Conservation (phyloP, 2,113 vertebrate genomes). For the Epinephelus fuscoguttatus region DNA sequence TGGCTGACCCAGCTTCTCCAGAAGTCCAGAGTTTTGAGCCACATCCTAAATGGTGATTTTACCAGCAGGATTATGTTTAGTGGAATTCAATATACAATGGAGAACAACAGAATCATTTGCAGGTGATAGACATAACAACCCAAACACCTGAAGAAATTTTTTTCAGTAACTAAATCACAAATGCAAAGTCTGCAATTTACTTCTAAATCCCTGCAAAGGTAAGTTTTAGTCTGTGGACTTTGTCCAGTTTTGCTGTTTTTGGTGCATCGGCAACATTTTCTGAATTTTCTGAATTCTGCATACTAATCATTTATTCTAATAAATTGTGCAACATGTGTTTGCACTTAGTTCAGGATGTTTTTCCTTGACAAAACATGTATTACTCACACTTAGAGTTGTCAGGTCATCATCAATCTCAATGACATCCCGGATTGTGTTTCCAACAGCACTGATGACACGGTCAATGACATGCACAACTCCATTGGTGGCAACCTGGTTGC, state of each 20-base stretch:
- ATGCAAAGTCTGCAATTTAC: background rate
- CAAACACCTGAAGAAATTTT: background rate
- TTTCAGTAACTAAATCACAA: background rate
- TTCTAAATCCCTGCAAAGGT: background rate
- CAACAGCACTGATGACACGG: conserved; percentile 91
- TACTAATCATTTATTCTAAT: background rate
- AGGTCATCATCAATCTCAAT: conserved; percentile 92
- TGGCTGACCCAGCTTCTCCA: conserved; percentile 88
- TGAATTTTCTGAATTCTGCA: background rate
- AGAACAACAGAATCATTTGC: background rate
- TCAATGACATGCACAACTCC: conserved; percentile 97
- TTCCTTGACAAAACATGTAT: background rate
- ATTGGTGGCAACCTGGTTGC: conserved; percentile 97
- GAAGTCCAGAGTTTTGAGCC: conserved; percentile 84
- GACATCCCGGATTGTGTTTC: conserved; percentile 90
- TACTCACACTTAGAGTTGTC: conserved; percentile 86
- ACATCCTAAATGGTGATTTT: conserved; percentile 84
- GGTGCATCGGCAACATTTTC: background rate
- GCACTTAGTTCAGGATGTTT: background rate
- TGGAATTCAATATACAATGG: conserved; percentile 9
- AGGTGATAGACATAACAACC: background rate
- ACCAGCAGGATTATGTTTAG: conserved; percentile 1
- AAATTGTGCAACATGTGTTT: background rate
- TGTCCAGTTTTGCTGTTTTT: background rate
- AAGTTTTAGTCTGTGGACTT: background rate